Percentiles rank a stretch among this genome's conserved stretches.
These are phyloP conservation scores for Abrostola tripartita DNA, from an alignment of 2,888 invertebrate genomes.

Conservation along the genomic window DNA sequence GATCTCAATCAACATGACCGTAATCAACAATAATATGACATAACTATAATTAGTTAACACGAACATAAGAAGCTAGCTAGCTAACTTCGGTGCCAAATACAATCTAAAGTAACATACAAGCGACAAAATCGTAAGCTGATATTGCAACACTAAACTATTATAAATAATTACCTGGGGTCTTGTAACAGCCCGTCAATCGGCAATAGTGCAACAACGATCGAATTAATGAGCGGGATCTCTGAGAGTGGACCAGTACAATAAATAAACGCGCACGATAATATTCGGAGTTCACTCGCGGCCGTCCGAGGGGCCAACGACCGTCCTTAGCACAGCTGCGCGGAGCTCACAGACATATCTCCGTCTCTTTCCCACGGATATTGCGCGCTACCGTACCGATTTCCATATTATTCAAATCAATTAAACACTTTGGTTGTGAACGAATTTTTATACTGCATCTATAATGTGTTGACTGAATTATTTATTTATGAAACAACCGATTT, in stretches of 20 bases:
- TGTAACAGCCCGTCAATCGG: constrained; percentile 50
- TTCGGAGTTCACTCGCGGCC: constrained; percentile 87
- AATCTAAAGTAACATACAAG: constrained; percentile 26
- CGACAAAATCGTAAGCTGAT: constrained; percentile 28
- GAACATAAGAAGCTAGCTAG: constrained; percentile 12
- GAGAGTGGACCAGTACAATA: constrained; percentile 62
- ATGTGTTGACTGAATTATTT: constrained; percentile 49
- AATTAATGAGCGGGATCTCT: constrained; percentile 61
- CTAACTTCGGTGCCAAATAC: constrained; percentile 10
- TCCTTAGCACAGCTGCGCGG: constrained; percentile 85
- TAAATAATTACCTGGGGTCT: constrained; percentile 55
- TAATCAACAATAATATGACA: constrained; percentile 9
- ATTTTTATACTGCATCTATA: constrained; percentile 51
- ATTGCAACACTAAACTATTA: constrained; percentile 33
- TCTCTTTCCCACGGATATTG: constrained; percentile 78
- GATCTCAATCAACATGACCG: too few relatives aligned
- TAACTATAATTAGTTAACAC: constrained; percentile 13
- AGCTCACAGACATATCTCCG: constrained; percentile 71
- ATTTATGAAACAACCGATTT: constrained; percentile 48
- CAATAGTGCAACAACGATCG: constrained; percentile 55
- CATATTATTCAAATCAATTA: constrained; percentile 65
- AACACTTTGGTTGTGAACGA: constrained; percentile 56
- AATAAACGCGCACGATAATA: constrained; percentile 78
- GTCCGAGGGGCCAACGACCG: constrained; percentile 86
- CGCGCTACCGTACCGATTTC: constrained; percentile 66